Evolutionary conservation across 2,888 invertebrate genomes (phyloP).

Genomic region (Morpho helenor): DNA sequence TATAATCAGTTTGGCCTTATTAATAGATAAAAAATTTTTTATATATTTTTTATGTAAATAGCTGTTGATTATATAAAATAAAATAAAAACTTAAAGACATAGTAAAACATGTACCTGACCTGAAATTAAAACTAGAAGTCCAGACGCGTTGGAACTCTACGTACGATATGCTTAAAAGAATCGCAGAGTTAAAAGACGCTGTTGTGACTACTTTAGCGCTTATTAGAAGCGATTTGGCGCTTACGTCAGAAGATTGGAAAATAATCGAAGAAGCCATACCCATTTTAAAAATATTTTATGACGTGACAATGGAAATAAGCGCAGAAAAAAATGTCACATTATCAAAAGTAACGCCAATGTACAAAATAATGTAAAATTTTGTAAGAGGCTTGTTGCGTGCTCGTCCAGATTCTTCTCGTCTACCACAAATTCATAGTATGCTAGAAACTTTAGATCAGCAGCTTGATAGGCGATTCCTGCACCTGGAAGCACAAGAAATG

Average conservation of each 20-base stretch:
- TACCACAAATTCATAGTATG: too few relatives aligned
- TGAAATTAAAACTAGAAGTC: constrained; percentile 14
- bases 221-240: not conserved
- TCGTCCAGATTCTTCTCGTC: too few relatives aligned
- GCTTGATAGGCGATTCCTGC: too few relatives aligned
- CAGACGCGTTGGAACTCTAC: constrained; percentile 20
- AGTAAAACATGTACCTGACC: constrained; percentile 1
- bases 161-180: constrained; percentile 19
- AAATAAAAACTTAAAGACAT: constrained; percentile 9
- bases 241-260: constrained; percentile 1
- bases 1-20: too few relatives aligned
- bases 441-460: too few relatives aligned
- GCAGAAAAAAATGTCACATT: constrained; percentile 25
- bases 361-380: too few relatives aligned
- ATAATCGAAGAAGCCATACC: not conserved
- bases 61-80: too few relatives aligned
- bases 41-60: too few relatives aligned
- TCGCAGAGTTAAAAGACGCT: constrained; percentile 16
- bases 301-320: constrained; percentile 27
- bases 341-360: constrained; percentile 9
- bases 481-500: constrained; percentile 14
- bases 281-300: constrained; percentile 21
- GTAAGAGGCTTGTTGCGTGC: too few relatives aligned
- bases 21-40: too few relatives aligned
- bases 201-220: constrained; percentile 9